Percentiles rank a stretch among this genome's conserved stretches.
phyloP scores from a whole-genome alignment of 1,140 invertebrate genomes.

The Heliothis virescens region DNA sequence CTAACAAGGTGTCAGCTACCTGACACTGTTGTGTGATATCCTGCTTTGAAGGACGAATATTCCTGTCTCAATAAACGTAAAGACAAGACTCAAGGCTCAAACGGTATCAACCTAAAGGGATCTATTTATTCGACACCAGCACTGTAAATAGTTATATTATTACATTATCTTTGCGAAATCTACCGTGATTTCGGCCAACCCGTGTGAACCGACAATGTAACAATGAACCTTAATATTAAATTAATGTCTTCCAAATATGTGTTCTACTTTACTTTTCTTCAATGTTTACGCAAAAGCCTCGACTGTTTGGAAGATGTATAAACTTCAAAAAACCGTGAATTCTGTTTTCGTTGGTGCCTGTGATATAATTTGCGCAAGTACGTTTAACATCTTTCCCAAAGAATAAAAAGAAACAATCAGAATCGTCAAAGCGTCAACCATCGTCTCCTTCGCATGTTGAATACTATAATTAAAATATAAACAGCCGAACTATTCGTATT shows the following conservation, averaged over 20 bases:
- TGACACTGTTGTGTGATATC: slow-evolving; percentile 77
- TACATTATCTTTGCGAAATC: slow-evolving; percentile 35
- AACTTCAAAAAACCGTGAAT: background rate
- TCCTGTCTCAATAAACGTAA: slow-evolving; percentile 72
- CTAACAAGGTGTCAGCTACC: slow-evolving; percentile 80
- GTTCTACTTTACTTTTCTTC: slow-evolving; percentile 10
- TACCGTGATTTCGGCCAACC: slow-evolving; percentile 12
- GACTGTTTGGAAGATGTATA: background rate
- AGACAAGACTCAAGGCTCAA: slow-evolving; percentile 56
- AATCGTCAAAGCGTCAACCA: no score
- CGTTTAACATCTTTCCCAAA: no score
- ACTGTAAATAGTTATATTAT: slow-evolving; percentile 49
- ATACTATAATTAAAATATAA: slow-evolving; percentile 19
- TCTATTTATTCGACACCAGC: slow-evolving; percentile 54
- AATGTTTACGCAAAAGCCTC: slow-evolving; percentile 17
- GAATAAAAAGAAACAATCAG: no score
- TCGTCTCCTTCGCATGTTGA: background rate
- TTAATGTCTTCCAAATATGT: slow-evolving; percentile 15
- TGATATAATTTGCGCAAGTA: no score
- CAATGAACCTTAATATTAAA: slow-evolving; percentile 33
- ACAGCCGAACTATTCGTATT: slow-evolving; percentile 21
- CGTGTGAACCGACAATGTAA: slow-evolving; percentile 20
- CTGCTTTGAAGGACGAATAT: slow-evolving; percentile 72
- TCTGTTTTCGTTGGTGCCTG: no score
- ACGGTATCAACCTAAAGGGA: slow-evolving; percentile 51